Evolutionary conservation across 2,113 vertebrate species (phyloP).

Genomic region (Irena cyanogastra): DNA sequence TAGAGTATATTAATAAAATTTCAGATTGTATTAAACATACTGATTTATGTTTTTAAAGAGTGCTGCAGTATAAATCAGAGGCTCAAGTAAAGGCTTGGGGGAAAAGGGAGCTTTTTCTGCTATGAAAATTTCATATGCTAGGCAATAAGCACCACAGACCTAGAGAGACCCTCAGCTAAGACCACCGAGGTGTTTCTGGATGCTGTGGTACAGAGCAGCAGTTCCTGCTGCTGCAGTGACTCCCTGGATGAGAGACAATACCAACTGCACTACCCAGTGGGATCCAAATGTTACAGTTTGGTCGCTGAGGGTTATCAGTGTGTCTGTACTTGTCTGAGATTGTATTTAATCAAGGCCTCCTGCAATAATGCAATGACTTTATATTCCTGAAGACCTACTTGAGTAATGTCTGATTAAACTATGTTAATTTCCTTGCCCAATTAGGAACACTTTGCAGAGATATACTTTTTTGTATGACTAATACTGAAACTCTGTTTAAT

Average conservation of each 20-base stretch:
- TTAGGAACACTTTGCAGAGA: neutral
- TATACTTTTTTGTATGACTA: neutral
- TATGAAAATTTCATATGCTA: neutral
- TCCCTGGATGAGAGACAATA: neutral
- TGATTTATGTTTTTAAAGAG: slow-evolving; percentile 20
- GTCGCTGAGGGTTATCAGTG: no score
- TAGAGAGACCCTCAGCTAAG: neutral
- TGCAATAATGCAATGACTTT: neutral
- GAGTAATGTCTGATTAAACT: neutral
- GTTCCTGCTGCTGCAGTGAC: neutral
- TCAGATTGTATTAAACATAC: neutral
- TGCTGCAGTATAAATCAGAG: neutral
- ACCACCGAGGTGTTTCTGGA: neutral
- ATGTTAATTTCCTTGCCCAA: neutral
- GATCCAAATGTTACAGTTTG: neutral
- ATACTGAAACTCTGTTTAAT: neutral
- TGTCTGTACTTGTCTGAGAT: neutral
- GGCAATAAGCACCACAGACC: neutral
- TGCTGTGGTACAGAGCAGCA: neutral
- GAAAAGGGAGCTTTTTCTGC: neutral
- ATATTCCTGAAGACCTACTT: neutral
- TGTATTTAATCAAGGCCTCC: neutral
- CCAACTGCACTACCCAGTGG: neutral
- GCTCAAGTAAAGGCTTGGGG: neutral
- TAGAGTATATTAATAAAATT: neutral